Evolutionary conservation across 1,140 invertebrate species (phyloP).

Genomic region (Zaprionus gabonicus): DNA sequence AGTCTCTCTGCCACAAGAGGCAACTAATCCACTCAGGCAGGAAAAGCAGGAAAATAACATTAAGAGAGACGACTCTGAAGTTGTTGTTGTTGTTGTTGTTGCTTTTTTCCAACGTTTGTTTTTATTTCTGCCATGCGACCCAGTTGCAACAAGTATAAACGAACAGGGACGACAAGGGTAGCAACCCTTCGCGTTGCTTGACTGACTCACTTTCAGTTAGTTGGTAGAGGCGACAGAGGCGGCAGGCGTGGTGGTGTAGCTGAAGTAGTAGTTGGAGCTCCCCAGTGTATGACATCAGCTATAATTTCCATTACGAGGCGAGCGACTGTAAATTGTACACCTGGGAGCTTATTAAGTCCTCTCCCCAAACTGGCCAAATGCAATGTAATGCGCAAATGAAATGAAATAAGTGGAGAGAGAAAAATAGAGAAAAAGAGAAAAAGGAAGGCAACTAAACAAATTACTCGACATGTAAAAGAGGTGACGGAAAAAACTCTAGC

Average conservation of each 20-base stretch:
- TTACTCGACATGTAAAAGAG: conserved; percentile 5
- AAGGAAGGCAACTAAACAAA: neutral
- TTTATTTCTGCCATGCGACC: conserved; percentile 51
- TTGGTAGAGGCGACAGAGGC: conserved; percentile 8
- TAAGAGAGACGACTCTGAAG: conserved; percentile 48
- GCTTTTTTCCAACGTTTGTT: conserved; percentile 5
- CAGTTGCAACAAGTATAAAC: conserved; percentile 73
- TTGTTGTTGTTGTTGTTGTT: conserved; percentile 10
- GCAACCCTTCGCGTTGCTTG: conserved; percentile 1
- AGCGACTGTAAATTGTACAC: conserved; percentile 80
- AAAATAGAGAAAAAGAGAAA: neutral
- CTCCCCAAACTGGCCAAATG: conserved; percentile 30
- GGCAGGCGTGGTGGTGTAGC: conserved; percentile 1
- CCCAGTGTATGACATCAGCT: conserved; percentile 81
- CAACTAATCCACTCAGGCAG: conserved; percentile 70
- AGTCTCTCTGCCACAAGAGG: conserved; percentile 4
- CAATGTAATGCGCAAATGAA: conserved; percentile 76
- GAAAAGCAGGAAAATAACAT: conserved; percentile 60
- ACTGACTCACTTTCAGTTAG: conserved; percentile 38
- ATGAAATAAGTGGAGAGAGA: conserved; percentile 59
- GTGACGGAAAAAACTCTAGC: conserved; percentile 6
- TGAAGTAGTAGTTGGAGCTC: conserved; percentile 14
- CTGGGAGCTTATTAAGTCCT: conserved; percentile 79
- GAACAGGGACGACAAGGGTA: conserved; percentile 1
- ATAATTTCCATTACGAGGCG: conserved; percentile 82